Evolutionary conservation across 2,888 invertebrate genomes (phyloP).

Genomic region (Rhynchonema sp.): DNA sequence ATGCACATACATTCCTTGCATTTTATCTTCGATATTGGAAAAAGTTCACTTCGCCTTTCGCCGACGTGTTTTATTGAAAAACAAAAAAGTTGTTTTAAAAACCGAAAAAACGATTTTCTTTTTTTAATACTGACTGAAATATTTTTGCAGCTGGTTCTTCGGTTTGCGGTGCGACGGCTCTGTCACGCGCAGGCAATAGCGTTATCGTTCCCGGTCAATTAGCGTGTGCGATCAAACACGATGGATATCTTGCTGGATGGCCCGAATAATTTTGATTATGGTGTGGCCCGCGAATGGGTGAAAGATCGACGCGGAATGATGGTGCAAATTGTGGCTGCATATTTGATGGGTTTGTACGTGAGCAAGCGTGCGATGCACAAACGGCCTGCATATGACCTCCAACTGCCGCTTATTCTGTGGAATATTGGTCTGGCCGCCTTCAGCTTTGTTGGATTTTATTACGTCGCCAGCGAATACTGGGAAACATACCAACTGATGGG

Average conservation of each 20-base stretch:
- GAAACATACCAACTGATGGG: constrained; percentile 22
- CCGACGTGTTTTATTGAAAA: no score
- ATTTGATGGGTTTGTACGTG: not conserved
- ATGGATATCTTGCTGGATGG: not conserved
- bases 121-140: no score
- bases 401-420: constrained; percentile 30
- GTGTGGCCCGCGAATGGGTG: not conserved
- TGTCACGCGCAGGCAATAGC: no score
- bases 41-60: no score
- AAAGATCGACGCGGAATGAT: not conserved
- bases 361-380: not conserved
- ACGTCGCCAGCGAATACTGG: constrained; percentile 27
- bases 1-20: no score
- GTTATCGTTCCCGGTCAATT: no score
- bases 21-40: no score
- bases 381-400: constrained; percentile 24
- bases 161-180: no score
- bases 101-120: no score
- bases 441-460: constrained; percentile 29
- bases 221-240: no score
- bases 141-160: no score
- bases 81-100: no score
- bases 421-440: constrained; percentile 31
- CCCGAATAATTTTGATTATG: not conserved
- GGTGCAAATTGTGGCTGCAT: not conserved